Evolutionary conservation across 1,140 invertebrate species (phyloP), one percentile per base, ranked within the genome.

Genomic region (Cotesia vestalis): DNA sequence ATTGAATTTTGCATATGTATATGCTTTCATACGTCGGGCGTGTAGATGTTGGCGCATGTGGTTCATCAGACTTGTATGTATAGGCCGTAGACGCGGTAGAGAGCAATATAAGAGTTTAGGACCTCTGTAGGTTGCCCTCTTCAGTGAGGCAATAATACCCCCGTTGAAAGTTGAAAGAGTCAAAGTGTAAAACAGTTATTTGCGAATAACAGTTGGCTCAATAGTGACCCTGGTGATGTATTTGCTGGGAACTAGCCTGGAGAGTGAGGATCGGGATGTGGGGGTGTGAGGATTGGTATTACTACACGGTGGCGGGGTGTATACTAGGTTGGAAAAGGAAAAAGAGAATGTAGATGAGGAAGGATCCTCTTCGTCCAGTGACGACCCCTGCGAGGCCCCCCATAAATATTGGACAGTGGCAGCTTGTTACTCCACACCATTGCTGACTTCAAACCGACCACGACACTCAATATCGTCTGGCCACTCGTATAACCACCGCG

Each of bases 331-430:
- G 27, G 69, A 36, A 12, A 67, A 40, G 55, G 60, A 55, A 61
- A 60, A 62, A 64, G 69, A 64, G 61, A 68, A 57, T 17, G 53
- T 17, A 67, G 5, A 36, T 20, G 62, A 52, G 51, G 67, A 69
- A 11, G 40, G 11, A 9, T 46, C 40, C 40, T 46, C 40, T 46
- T 11, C 6, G 5, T 2, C 35, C 53, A 38, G 8, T 4, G 17
- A 76, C 80, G 83, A 84, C 84, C 84, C 79, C 75, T 78, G 73
- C 71, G 75, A 79, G 77, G 79, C 79, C 79, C 79, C 70, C 70
- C 80, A 83, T 85, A 86, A 85, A 86, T 85, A 84, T 86, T 77
- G 77, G 72, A 71, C 75, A 74, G 76, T 85, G 85, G 80, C 84
- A 85, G 85, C 83, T 85, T 84, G 85, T 86, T 85, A 86, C 81